Evolutionary conservation across 1,140 invertebrate species (phyloP), one percentile per base, ranked within the genome.

Genomic region (Ephestia elutella): DNA sequence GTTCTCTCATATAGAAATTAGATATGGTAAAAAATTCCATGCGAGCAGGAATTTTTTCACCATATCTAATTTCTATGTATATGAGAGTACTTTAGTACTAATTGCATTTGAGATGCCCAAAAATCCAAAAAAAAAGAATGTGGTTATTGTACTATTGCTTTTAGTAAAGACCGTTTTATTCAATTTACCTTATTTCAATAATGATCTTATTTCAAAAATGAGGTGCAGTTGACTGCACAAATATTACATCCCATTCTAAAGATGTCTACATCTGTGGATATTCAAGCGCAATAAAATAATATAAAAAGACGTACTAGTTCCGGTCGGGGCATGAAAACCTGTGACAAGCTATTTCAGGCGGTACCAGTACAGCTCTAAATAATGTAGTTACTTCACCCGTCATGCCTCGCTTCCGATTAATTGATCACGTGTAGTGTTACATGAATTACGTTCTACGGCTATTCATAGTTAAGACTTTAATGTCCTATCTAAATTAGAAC

Each of bases 391-490:
- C 30, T 44, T 44, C 13, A 44, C 38, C 38, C 38, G 38, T 15
- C 38, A n/a, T 7, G 49, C 53, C 57, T 61, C 65, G 44, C 58
- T 62, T 60, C 65, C 60, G 62, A 77, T 80, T 82, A 83, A 87
- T 85, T 87, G 70, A 81, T 81, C 63, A 63, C 63, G 68, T 72
- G 64, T 85, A 63, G 61, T 25, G 68, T 85, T 87, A 78, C 82
- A 80, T 65, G 62, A 73, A 73, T 73, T 73, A 75, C 44, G 17
- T 3, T 44, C 38, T 44, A 30, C 9, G 56, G 64, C 59, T 74
- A 75, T 73, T 68, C 49, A 59, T 70, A 69, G 63, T 15, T n/a
- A 5, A 15, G n/a, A 55, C 11, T 10, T 54, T 9, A 48, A 59
- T 44, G 57, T 49, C 10, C 7, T 49, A 50, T 59, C 51, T 38